Evolutionary conservation across 1,140 invertebrate species (phyloP).

Genomic region (Medauroidea extradentata): DNA sequence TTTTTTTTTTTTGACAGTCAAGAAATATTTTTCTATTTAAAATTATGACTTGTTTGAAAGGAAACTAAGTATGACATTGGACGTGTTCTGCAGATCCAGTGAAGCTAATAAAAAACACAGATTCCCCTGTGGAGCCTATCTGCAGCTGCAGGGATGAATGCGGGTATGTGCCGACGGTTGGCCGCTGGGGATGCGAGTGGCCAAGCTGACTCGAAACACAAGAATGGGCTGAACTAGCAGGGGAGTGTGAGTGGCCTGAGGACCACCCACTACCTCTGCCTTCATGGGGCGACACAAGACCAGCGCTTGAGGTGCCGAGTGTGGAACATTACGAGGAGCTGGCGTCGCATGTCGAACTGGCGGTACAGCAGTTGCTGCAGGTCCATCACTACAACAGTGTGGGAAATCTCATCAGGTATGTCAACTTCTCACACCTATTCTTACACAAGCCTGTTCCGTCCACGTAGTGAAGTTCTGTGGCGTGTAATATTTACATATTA

Average conservation of each 20-base stretch:
- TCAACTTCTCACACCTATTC: not conserved
- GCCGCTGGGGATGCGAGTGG: constrained; percentile 84
- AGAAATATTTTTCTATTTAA: not conserved
- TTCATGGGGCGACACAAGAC: constrained; percentile 51
- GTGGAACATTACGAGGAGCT: constrained; percentile 75
- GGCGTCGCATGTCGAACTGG: constrained; percentile 66
- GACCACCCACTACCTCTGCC: constrained; percentile 64
- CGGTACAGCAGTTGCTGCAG: constrained; percentile 69
- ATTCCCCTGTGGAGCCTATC: constrained; percentile 52
- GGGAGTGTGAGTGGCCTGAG: constrained; percentile 49
- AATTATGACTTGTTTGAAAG: not conserved
- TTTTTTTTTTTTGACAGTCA: no score
- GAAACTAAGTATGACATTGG: not conserved
- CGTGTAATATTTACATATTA: no score
- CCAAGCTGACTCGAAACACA: constrained; percentile 84
- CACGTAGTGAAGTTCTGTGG: no score
- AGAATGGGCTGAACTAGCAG: constrained; percentile 44
- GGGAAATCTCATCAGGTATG: constrained; percentile 68
- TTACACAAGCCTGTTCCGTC: no score
- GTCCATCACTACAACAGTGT: constrained; percentile 82
- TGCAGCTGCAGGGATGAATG: constrained; percentile 56
- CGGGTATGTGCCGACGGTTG: constrained; percentile 67
- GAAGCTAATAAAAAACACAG: constrained; percentile 49
- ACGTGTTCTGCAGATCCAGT: constrained; percentile 29
- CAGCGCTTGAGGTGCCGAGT: constrained; percentile 49